Evolutionary conservation across 2,888 invertebrate species (phyloP), one percentile per base, ranked within the genome.

Genomic region (Mantis religiosa): DNA sequence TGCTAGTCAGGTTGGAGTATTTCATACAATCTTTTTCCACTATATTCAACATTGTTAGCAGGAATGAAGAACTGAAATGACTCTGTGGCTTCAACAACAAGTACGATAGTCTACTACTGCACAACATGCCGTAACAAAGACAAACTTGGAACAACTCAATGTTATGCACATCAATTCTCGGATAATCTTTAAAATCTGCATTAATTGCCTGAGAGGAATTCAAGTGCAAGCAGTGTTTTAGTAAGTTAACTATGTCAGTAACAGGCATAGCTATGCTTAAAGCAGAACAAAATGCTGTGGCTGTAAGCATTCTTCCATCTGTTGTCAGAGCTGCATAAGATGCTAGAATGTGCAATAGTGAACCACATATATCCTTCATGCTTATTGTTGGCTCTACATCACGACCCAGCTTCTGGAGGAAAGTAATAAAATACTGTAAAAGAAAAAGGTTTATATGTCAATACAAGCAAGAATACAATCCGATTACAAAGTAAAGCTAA

Each of bases 101-200:
- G 28, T 14, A n/a, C 28, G 54, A 0, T 9, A 28, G 27, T 47
- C 28, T 28, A 71, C 9, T 82, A 14, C 89, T 88, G 25, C 90
- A 85, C 6, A 90, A 54, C 28, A 90, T 88, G 20, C 90, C 89
- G 34, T 88, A 88, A 82, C 89, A 90, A n/a, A 90, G 71, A 82
- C 89, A 88, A 12, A 90, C 25, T 71, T 86, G 87, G 41, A 90
- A 90, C 7, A 83, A 28, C 82, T 89, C 90, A n/a, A 41, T 28
- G 85, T 87, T 89, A 12, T 84, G 20, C 82, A 90, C 82, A 47
- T 3, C 4, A 71, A 86, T 86, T 0, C 54, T 71, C 20, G 54
- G 54, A 20, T 20, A 25, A 6, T 25, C 54, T 71, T 20, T 71
- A 54, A 54, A 15, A 4, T 54, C 54, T 54, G 54, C 54, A 54